Evolutionary conservation across 2,113 vertebrate species (phyloP), one percentile per base, ranked within the genome.

Genomic region (Dascyllus trimaculatus): DNA sequence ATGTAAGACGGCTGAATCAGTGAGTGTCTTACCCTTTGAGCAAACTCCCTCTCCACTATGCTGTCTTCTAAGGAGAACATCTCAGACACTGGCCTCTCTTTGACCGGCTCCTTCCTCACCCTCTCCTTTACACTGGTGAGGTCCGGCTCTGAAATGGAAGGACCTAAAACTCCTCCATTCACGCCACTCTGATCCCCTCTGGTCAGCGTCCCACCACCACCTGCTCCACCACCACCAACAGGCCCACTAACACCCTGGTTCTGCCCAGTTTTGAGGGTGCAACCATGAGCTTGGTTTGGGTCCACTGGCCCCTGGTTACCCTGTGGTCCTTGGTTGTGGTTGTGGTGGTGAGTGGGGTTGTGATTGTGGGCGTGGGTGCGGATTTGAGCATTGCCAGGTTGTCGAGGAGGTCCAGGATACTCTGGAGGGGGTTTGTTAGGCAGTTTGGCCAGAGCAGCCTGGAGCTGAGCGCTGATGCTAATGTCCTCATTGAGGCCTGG

Each of bases 1-100:
- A 25, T 25, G 9, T 19, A 24, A 67, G 21, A 13, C 19, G 10
- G 7, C 10, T 24, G 24, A 61, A 1, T 51, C 3, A 21, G 24
- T n/a, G n/a, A n/a, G n/a, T n/a, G n/a, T 29, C 93, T 96, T 87
- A 99, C 98, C 95, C 97, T 95, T 80, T 98, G 96, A 87, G 96
- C 96, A 75, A 98, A 96, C 86, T 99, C 98, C 85, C 97, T 94
- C 83, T 99, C 98, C 91, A 99, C 96, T 4, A 99, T 99, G 93
- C 97, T 98, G 91, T 99, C 98, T 75, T 99, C 97, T 5, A 98
- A 92, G 67, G 98, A 97, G 82, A 98, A 99, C 96, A 99, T 97
- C 89, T 99, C 98, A 0, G 98, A 99, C 61, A 99, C 98, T 0
- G 98, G 98, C 68, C 98, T 95, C 92, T 99, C 98, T 92, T 97